Conservation (phyloP, 2,888 invertebrate species). For the Tryphoninae sp. region DNA sequence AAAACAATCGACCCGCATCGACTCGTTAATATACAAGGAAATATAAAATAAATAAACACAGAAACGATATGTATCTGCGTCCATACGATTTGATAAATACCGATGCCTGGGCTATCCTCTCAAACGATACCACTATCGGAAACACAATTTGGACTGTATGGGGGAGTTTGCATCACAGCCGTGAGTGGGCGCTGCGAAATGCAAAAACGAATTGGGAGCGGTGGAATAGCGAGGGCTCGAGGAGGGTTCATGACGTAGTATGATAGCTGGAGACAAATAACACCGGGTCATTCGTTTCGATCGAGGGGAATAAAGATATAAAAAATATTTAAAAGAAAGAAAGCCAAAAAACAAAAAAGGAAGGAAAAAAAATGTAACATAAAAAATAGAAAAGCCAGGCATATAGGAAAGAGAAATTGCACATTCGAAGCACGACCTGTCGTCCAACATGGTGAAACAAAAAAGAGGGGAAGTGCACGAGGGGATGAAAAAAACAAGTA, state of each 20-base stretch:
- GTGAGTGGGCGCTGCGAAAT: constrained; percentile 6
- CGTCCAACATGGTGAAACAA: constrained; percentile 50
- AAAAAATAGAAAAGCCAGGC: constrained; percentile 16
- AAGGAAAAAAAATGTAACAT: constrained; percentile 24
- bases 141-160: constrained; percentile 16
- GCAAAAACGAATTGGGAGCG: constrained; percentile 8
- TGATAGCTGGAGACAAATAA: constrained; percentile 28
- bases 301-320: constrained; percentile 34
- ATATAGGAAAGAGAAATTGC: constrained; percentile 43
- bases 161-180: constrained; percentile 25
- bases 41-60: not conserved
- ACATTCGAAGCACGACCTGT: constrained; percentile 40
- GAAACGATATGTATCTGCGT: not conserved
- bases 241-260: constrained; percentile 7
- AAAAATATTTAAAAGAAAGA: constrained; percentile 37
- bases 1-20: constrained; percentile 13
- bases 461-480: constrained; percentile 7
- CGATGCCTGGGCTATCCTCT: not conserved
- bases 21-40: not conserved
- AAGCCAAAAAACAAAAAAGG: constrained; percentile 4
- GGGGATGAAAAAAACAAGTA: constrained; percentile 7
- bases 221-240: not conserved
- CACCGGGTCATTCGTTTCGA: constrained; percentile 43
- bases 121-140: not conserved
- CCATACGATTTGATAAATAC: not conserved